Percentiles rank a stretch among this genome's conserved stretches.
Conservation (phyloP, 2,113 vertebrate genomes). For the Mola mola region DNA sequence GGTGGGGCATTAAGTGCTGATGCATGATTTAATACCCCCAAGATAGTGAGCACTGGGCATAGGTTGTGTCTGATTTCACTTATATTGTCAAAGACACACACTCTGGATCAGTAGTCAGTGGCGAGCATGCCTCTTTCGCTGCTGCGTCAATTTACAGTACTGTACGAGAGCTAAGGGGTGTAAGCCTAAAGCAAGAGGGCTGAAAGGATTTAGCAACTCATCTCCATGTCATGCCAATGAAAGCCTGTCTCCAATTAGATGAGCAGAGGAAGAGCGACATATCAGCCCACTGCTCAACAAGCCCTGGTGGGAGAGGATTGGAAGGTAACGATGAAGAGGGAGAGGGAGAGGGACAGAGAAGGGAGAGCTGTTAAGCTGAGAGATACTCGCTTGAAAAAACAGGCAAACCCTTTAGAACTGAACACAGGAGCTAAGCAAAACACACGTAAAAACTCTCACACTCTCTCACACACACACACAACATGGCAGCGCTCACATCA, state of each 20-base stretch:
- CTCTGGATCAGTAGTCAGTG: neutral
- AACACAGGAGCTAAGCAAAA: conserved; percentile 35
- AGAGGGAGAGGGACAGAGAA: conserved; percentile 22
- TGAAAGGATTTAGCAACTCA: conserved; percentile 78
- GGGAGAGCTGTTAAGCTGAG: conserved; percentile 41
- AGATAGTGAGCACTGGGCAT: conserved; percentile 29
- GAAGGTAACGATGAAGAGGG: conserved; percentile 12
- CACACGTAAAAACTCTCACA: no score
- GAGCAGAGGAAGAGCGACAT: conserved; percentile 70
- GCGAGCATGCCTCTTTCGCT: conserved; percentile 12
- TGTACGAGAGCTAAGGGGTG: conserved; percentile 37
- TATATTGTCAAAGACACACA: conserved; percentile 33
- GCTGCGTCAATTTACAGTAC: conserved; percentile 36
- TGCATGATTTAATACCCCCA: conserved; percentile 50
- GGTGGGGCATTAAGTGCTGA: neutral
- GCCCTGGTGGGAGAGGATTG: conserved; percentile 57
- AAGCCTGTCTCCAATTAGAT: conserved; percentile 78
- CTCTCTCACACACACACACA: conserved; percentile 36
- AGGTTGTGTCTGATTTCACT: conserved; percentile 34
- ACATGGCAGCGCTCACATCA: no score
- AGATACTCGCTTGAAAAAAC: conserved; percentile 55
- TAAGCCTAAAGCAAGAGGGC: conserved; percentile 53
- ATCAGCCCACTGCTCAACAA: conserved; percentile 68
- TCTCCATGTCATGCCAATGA: conserved; percentile 76
- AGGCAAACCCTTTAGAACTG: conserved; percentile 62